phyloP scores from a whole-genome alignment of 2,888 invertebrate species.

The Malachius bipustulatus region DNA sequence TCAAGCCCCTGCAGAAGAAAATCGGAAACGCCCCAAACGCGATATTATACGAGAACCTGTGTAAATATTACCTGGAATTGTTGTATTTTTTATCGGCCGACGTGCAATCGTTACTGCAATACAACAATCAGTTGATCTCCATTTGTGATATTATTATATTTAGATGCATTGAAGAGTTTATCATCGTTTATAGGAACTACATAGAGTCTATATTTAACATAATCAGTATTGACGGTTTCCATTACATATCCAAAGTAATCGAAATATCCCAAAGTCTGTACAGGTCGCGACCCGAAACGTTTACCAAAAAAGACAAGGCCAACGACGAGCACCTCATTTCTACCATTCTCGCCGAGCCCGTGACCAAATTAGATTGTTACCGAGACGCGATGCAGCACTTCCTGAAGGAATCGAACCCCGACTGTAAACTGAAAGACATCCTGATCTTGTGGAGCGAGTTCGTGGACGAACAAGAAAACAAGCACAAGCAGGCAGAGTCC shows the following conservation, averaged over 20 bases:
- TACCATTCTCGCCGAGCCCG: constrained; percentile 48
- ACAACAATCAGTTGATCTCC: constrained; percentile 51
- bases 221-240: constrained; percentile 58
- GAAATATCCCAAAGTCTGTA: constrained; percentile 43
- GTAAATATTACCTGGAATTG: constrained; percentile 55
- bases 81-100: constrained; percentile 56
- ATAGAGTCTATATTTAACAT: constrained; percentile 60
- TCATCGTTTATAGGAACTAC: constrained; percentile 59
- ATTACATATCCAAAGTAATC: constrained; percentile 50
- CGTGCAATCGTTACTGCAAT: constrained; percentile 56
- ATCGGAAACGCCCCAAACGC: constrained; percentile 43
- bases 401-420: constrained; percentile 35
- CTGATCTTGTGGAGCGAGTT: constrained; percentile 50
- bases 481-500: constrained; percentile 51
- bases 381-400: constrained; percentile 47
- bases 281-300: constrained; percentile 23
- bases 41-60: constrained; percentile 51
- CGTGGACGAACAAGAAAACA: constrained; percentile 50
- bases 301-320: constrained; percentile 33
- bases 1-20: constrained; percentile 55
- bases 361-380: constrained; percentile 49
- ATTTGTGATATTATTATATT: constrained; percentile 57
- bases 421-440: constrained; percentile 43
- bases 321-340: constrained; percentile 47
- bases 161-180: constrained; percentile 58